Evolutionary conservation across 1,140 invertebrate species (phyloP), one percentile per base, ranked within the genome.

Genomic region (Drosophila repletoides): DNA sequence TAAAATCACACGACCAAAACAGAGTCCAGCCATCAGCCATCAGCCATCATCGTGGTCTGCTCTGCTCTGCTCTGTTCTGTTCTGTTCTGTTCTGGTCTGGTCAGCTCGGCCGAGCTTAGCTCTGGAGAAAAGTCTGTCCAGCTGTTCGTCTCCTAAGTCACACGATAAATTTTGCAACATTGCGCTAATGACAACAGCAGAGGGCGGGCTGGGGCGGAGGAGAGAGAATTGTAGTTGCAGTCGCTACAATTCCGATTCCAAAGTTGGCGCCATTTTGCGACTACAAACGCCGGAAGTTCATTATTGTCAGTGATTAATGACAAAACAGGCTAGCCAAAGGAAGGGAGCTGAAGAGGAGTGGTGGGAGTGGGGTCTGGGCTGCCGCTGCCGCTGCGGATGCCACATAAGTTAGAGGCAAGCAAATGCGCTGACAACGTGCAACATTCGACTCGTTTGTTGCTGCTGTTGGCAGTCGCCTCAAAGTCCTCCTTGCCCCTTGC

Each of bases 261-360:
- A 56, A 60, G 52, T 56, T 68, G 52, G 69, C 58, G 48, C 53
- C 66, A 64, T 64, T 69, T 69, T 69, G 66, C 29, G 28, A 67
- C 68, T 76, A 75, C 55, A 74, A 81, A 70, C 56, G 76, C 58
- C 80, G 84, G 87, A 88, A 89, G 87, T 89, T 89, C 87, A 89
- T 89, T 89, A 89, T 89, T 87, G 87, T 73, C 87, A 76, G 87
- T 89, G 87, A 89, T 89, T 89, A 89, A 89, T 89, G 87, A 70
- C 72, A 56, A 64, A 68, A 72, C 41, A 65, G 49, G 65, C 63
- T 58, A 43, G 56, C 48, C 17, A 22, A n/a, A 14, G 12, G 36
- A 34, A 24, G 10, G 60, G 19, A 12, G 43, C 31, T 46, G 43
- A 10, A 46, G 7, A 12, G 4, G 7, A 26, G 24, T 15, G 7